These are phyloP conservation scores for Hipparchia sbordonii DNA, from an alignment of 2,888 invertebrate genomes.

Conservation along the genomic window DNA sequence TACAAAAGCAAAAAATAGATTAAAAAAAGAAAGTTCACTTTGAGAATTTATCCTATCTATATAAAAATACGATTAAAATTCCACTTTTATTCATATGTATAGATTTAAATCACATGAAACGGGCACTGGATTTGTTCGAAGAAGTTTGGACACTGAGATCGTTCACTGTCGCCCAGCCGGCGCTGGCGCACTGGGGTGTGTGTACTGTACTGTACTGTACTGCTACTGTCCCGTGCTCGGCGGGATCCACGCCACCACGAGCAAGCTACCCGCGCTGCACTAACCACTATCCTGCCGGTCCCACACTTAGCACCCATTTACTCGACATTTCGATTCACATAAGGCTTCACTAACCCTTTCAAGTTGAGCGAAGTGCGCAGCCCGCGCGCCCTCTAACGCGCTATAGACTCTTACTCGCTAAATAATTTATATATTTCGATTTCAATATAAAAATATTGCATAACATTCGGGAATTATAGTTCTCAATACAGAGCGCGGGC, in stretches of 20 bases:
- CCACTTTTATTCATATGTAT: conserved; percentile 62
- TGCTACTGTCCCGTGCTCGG: conserved; percentile 2
- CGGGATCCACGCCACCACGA: conserved; percentile 10
- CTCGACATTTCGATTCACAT: conserved; percentile 50
- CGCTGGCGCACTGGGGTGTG: conserved; percentile 59
- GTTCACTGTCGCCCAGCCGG: conserved; percentile 48
- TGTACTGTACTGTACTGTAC: conserved; percentile 11
- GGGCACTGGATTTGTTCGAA: conserved; percentile 79
- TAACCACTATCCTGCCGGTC: conserved; percentile 47
- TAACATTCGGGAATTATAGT: conserved; percentile 39
- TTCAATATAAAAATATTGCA: conserved; percentile 69
- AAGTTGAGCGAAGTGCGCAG: conserved; percentile 52
- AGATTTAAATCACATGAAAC: conserved; percentile 72
- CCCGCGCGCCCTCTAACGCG: conserved; percentile 40
- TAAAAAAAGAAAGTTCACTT: conserved; percentile 66
- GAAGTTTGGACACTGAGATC: conserved; percentile 78
- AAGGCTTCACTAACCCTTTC: conserved; percentile 62
- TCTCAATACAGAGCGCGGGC: conserved; percentile 30
- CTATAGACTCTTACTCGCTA: conserved; percentile 53
- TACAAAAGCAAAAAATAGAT: conserved; percentile 80
- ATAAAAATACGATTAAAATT: conserved; percentile 74
- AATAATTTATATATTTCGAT: conserved; percentile 60
- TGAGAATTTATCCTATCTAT: conserved; percentile 76
- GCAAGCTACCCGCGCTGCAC: conserved; percentile 38
- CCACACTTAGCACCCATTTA: conserved; percentile 70